Evolutionary conservation across 2,113 vertebrate genomes (phyloP).

Genomic region (Perca fluviatilis): DNA sequence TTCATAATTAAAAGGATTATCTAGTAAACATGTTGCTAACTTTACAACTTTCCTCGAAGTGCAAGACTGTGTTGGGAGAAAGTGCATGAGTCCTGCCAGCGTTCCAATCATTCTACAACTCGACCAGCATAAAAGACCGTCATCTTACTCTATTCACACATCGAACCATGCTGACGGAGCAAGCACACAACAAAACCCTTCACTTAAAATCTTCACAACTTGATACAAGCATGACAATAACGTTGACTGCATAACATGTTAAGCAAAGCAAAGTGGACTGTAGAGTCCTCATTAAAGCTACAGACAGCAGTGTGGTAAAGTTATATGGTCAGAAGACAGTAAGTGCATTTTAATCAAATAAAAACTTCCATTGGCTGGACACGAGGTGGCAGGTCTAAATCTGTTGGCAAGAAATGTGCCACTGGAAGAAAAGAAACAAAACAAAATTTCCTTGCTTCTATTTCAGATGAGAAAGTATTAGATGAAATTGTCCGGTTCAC

Average conservation of each 20-base stretch:
- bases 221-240: constrained; percentile 17
- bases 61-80: constrained; percentile 62
- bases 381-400: constrained; percentile 4
- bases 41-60: constrained; percentile 67
- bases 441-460: not conserved
- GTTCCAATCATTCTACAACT: constrained; percentile 10
- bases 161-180: constrained; percentile 50
- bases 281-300: constrained; percentile 42
- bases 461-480: not conserved
- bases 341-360: not conserved
- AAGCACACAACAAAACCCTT: constrained; percentile 36
- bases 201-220: constrained; percentile 30
- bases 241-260: constrained; percentile 25
- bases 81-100: constrained; percentile 59
- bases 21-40: constrained; percentile 39
- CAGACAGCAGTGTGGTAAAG: constrained; percentile 54
- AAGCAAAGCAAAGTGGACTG: constrained; percentile 32
- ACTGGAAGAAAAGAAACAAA: not conserved
- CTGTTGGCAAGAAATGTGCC: constrained; percentile 33
- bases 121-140: not conserved
- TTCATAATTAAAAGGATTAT: constrained; percentile 38
- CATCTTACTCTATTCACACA: constrained; percentile 38
- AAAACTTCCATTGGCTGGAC: constrained; percentile 11
- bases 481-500: not conserved
- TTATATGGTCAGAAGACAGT: not conserved